Conservation (phyloP, 2,797 vertebrate species). For the Sebastes ruberrimus region DNA sequence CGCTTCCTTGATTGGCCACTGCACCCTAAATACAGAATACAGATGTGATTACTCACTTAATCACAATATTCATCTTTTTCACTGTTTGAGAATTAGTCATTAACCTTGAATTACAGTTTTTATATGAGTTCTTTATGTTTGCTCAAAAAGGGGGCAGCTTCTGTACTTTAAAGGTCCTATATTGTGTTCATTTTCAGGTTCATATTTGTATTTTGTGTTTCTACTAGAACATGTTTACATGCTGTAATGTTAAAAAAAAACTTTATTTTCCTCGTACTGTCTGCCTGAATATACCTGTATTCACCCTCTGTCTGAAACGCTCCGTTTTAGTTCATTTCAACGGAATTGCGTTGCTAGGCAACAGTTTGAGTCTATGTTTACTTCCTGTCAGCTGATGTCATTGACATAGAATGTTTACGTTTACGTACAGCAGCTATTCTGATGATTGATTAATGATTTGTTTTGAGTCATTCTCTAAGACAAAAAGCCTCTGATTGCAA, state of each 20-base stretch:
- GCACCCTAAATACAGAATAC: neutral
- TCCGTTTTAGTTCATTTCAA: no score
- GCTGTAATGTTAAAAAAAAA: no score
- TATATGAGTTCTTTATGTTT: neutral
- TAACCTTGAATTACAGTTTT: neutral
- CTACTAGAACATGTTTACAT: no score
- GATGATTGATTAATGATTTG: no score
- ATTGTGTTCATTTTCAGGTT: accelerated
- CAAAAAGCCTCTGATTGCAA: neutral
- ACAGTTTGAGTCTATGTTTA: no score
- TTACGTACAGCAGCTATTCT: neutral
- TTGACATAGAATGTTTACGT: no score
- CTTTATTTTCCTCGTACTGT: no score
- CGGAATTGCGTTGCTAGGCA: no score
- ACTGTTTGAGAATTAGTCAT: neutral
- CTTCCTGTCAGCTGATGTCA: no score
- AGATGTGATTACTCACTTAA: neutral
- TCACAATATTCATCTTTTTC: neutral
- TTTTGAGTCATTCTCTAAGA: neutral
- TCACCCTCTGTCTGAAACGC: no score
- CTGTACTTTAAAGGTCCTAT: neutral
- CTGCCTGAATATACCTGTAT: no score
- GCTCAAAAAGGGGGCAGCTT: neutral
- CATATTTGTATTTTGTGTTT: no score
- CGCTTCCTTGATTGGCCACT: neutral